Conservation (phyloP, 1,140 invertebrate species). For the Heliconius nattereri region DNA sequence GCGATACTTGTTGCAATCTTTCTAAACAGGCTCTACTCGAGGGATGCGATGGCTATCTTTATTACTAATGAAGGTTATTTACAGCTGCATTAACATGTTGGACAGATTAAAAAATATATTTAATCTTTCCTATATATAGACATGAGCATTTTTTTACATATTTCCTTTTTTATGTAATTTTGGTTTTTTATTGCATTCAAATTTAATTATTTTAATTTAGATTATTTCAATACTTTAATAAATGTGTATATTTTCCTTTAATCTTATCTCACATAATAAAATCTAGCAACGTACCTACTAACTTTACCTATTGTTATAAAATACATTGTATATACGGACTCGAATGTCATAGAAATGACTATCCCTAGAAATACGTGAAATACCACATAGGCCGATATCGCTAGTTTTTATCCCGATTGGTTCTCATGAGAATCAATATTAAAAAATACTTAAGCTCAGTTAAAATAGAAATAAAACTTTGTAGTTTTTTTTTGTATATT, state of each 20-base stretch:
- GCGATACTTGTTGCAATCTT: constrained; percentile 32
- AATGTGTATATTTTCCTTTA: not conserved
- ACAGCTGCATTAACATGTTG: constrained; percentile 44
- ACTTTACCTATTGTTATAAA: no score
- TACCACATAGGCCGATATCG: not conserved
- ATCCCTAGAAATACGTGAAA: no score
- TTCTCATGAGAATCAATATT: not conserved
- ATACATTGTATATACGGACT: no score
- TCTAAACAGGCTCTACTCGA: constrained; percentile 31
- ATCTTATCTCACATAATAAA: constrained; percentile 1
- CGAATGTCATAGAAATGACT: no score
- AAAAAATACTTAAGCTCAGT: not conserved
- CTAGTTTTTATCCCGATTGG: not conserved
- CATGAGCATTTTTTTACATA: constrained; percentile 8
- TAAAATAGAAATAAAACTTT: no score
- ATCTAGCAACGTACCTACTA: not conserved
- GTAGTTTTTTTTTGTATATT: no score
- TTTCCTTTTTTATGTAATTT: not conserved
- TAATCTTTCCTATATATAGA: constrained; percentile 27
- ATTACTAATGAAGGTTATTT: constrained; percentile 52
- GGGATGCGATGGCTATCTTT: constrained; percentile 45
- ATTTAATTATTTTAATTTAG: no score
- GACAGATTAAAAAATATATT: constrained; percentile 33
- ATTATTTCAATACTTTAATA: not conserved
- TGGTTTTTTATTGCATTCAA: no score